Evolutionary conservation across 2,113 vertebrate species (phyloP).

Genomic region (Amphiprion percula): DNA sequence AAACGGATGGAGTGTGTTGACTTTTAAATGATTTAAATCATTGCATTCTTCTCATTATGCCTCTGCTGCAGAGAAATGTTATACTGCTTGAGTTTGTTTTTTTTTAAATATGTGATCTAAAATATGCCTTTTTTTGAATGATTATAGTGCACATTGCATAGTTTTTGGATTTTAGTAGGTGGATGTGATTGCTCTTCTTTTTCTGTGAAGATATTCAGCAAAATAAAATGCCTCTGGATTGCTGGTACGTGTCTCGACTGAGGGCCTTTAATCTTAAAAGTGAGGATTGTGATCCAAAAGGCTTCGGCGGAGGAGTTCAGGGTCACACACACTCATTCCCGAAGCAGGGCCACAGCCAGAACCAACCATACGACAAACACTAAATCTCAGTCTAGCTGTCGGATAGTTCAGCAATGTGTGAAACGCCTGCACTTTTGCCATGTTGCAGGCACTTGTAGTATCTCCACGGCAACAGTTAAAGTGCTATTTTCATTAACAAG

Average conservation of each 20-base stretch:
- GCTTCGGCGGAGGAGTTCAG: conserved; percentile 21
- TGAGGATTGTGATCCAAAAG: conserved; percentile 44
- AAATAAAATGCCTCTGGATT: conserved; percentile 81
- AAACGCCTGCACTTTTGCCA: conserved; percentile 23
- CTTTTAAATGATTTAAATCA: conserved; percentile 42
- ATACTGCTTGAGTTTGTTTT: conserved; percentile 58
- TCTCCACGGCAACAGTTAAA: conserved; percentile 10
- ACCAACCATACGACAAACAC: conserved; percentile 25
- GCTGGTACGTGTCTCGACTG: conserved; percentile 60
- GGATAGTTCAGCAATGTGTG: conserved; percentile 37
- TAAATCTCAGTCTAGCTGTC: conserved; percentile 21
- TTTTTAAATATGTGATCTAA: conserved; percentile 67
- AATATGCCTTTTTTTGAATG: conserved; percentile 47
- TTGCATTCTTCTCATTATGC: conserved; percentile 56
- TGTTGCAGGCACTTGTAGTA: background rate
- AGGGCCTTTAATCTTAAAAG: conserved; percentile 59
- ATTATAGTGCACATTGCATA: conserved; percentile 65
- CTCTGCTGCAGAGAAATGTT: conserved; percentile 61
- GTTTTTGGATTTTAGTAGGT: conserved; percentile 57
- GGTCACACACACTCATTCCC: conserved; percentile 2
- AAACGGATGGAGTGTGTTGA: conserved; percentile 35
- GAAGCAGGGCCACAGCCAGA: conserved; percentile 24
- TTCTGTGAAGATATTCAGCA: conserved; percentile 71
- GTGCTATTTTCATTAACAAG: conserved; percentile 16
- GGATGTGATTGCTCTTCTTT: conserved; percentile 56